phyloP scores from a whole-genome alignment of 2,113 vertebrate species.

The Phyllostomus hastatus region DNA sequence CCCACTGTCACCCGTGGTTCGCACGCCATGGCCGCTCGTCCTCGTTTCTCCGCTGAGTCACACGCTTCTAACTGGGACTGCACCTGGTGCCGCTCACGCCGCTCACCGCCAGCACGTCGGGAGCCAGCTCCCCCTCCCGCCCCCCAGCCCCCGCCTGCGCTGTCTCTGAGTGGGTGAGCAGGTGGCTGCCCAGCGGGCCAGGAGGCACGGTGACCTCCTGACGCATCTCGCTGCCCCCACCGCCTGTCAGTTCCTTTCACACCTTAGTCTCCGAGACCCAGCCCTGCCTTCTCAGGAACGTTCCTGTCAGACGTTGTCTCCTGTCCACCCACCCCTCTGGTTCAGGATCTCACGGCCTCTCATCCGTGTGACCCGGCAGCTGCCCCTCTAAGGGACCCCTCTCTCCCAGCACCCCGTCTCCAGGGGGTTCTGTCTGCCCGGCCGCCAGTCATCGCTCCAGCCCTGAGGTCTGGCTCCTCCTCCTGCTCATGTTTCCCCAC shows the following conservation, averaged over 20 bases:
- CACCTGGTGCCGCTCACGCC: background rate
- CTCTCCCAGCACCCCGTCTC: background rate
- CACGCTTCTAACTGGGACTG: background rate
- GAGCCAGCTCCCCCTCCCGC: background rate
- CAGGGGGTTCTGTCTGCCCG: accelerated
- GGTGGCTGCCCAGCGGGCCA: background rate
- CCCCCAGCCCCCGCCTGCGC: background rate
- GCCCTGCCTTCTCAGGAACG: background rate
- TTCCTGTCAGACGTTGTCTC: background rate
- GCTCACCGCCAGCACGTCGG: background rate
- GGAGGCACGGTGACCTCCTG: background rate
- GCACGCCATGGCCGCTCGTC: background rate
- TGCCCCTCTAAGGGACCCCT: accelerated
- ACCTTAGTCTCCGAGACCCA: background rate
- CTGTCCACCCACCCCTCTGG: background rate
- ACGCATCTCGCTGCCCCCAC: background rate
- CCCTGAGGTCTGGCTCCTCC: background rate
- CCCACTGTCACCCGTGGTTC: background rate
- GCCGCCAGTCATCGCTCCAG: background rate
- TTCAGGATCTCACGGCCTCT: background rate
- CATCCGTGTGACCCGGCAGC: accelerated
- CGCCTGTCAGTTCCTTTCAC: background rate
- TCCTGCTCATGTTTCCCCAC: background rate
- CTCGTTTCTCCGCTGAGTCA: background rate
- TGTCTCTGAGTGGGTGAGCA: background rate